Base-by-base conservation (phyloP, 2,113 vertebrate species). In the Noturus placidus region DNA sequence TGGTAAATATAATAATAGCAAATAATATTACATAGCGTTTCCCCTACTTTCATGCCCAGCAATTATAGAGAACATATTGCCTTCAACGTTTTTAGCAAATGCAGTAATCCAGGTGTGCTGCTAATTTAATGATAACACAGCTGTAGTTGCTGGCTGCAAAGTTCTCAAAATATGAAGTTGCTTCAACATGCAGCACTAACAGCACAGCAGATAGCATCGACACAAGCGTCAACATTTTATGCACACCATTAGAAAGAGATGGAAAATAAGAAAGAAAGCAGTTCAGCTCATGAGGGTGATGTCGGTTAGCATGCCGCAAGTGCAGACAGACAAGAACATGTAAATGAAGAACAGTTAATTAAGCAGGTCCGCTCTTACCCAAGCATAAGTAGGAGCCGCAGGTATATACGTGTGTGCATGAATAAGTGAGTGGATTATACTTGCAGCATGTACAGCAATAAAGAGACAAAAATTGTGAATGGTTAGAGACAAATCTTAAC, bases 361-460 rank as follows among this genome's bases (percentile, higher is more conserved):
- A 65, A 33, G 81, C 92, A 86, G 87, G 87, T 57, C 50, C 27
- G 83, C 90, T 96, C 97, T 99, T 99, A 99, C 97, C 98, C 95
- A 96, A 94, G 95, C 95, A 96, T 96, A 96, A 97, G 94, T 94
- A 95, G 95, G 96, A 97, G 67, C 74, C 72, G 63, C 25, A n/a
- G 54, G 19, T 54, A 33, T 88, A 63, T 70, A 72, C 38, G n/a
- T 42, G 72, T 61, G 76, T 50, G 85, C 20, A 65, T 13, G 63
- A 42, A 42, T 81, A 33, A 67, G 70, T 70, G 61, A 38, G 76
- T 27, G 77, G 46, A 52, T 83, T 87, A 83, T 27, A 87, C 78
- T 88, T 42, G 72, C 76, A 91, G 57, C 83, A 87, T 54, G 86
- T 19, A 25, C 20, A 77, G 52, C 46, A 70, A 78, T 78, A 88